These are phyloP conservation scores for Siderastrea radians DNA, from an alignment of 92 coral and sea anemone genomes.

Conservation along the genomic window DNA sequence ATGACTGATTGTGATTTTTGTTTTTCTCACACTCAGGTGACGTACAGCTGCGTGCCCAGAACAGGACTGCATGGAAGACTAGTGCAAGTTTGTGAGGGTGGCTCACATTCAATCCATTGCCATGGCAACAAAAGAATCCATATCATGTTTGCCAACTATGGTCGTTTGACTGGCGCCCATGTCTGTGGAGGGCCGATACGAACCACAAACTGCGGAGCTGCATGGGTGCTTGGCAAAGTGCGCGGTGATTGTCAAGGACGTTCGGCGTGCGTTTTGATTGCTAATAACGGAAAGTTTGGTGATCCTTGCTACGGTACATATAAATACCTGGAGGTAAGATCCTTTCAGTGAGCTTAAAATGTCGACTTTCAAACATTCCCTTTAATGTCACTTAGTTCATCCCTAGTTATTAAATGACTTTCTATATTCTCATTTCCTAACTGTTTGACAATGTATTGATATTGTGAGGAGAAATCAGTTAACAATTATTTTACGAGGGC, in stretches of 20 bases:
- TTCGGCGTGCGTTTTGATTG: conserved; percentile 2
- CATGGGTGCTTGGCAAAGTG: conserved; percentile 24
- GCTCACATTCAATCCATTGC: neutral
- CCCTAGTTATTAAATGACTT: no score
- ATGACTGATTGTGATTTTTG: neutral
- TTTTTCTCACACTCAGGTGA: no score
- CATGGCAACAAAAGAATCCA: neutral
- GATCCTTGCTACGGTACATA: conserved; percentile 39
- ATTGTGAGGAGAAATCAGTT: no score
- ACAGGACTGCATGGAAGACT: neutral
- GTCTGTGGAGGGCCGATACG: conserved; percentile 17
- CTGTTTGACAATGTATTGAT: no score
- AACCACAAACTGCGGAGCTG: conserved; percentile 39
- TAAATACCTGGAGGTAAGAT: conserved; percentile 37
- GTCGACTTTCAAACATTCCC: no score
- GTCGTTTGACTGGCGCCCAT: conserved; percentile 16
- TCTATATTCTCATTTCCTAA: no score
- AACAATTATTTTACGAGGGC: no score
- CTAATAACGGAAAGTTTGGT: conserved; percentile 35
- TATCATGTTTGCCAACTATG: conserved; percentile 38
- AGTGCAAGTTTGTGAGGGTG: conserved; percentile 19
- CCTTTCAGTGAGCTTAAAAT: no score
- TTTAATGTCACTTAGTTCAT: no score
- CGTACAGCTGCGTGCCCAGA: neutral
- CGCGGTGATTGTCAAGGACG: conserved; percentile 22